Base-by-base conservation (phyloP, 2,888 invertebrate species). In the Lasioglossum figueresi region DNA sequence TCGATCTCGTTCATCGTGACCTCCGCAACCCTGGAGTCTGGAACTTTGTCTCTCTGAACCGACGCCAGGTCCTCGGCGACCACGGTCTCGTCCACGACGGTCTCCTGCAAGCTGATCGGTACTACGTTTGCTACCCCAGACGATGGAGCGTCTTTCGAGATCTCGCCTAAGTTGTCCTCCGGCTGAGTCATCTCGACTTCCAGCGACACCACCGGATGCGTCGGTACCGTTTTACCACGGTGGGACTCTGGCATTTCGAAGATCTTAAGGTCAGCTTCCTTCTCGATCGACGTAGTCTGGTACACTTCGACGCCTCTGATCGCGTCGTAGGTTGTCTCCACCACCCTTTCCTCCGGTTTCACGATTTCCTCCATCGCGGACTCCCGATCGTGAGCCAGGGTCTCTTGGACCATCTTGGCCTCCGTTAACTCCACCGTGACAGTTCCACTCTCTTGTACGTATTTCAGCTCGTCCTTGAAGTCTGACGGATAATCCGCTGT, bases 301-400 rank as follows among this genome's bases (percentile, higher is more conserved):
- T 95, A 96, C 6, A 98, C 94, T 86, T 96, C 95, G 76, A 98
- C 88, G 80, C 97, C 95, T 89, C 96, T 95, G 90, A 97, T 96
- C 2, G 97, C 96, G 88, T 96, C 96, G 82, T 96, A 95, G 2
- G 95, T 95, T 40, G 96, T 94, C n/a, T 96, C 95, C 1, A 95
- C 94, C 34, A 92, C 93, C 56, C 93, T 94, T 70, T 93, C 88
- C 82, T 95, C 95, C 1, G 95, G 95, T 86, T 93, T 92, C 52
- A 91, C 91, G 66, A 91, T 83, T 43, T 95, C 93, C 79, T 95
- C 95, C 74, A 95, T 91, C 6, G 91, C 91, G 1, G 91, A 94
- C 95, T 98, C 98, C 90, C 96, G 96, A 91, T 98, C 98, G 86
- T 97, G 97, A 27, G 96, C 93, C 34, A 96, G 91, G 4, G 96